Evolutionary conservation across 2,797 vertebrate genomes (phyloP).

Genomic region (Gymnodraco acuticeps): DNA sequence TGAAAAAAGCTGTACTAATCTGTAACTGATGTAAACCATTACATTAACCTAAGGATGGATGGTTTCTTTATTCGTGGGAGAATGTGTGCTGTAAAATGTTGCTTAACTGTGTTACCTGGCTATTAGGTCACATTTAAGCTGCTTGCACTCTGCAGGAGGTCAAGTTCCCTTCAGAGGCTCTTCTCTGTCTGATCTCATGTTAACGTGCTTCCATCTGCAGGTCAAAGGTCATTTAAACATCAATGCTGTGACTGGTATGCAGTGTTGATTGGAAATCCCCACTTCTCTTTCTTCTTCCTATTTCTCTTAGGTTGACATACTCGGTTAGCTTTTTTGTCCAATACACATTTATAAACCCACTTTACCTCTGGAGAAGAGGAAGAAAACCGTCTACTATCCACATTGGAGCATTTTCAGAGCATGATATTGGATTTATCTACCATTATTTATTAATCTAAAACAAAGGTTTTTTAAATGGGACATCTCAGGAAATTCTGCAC

Average conservation of each 20-base stretch:
- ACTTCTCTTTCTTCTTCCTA: background rate
- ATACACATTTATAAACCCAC: background rate
- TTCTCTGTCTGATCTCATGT: constrained; percentile 22
- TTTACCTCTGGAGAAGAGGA: background rate
- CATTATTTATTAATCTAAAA: background rate
- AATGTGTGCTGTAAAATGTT: constrained; percentile 48
- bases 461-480: background rate
- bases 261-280: constrained; percentile 12
- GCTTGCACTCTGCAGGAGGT: constrained; percentile 33
- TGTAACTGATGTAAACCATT: background rate
- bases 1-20: background rate
- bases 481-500: background rate
- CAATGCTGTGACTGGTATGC: constrained; percentile 15
- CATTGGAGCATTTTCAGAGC: background rate
- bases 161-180: constrained; percentile 30
- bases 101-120: background rate
- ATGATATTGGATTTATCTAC: background rate
- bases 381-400: background rate
- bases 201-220: constrained; percentile 40
- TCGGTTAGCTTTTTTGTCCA: background rate
- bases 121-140: constrained; percentile 37
- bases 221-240: constrained; percentile 36
- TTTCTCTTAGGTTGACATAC: background rate
- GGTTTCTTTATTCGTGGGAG: constrained; percentile 23
- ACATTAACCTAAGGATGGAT: background rate